Base-by-base conservation (phyloP, 2,888 invertebrate species). In the Melinopterus prodromus region DNA sequence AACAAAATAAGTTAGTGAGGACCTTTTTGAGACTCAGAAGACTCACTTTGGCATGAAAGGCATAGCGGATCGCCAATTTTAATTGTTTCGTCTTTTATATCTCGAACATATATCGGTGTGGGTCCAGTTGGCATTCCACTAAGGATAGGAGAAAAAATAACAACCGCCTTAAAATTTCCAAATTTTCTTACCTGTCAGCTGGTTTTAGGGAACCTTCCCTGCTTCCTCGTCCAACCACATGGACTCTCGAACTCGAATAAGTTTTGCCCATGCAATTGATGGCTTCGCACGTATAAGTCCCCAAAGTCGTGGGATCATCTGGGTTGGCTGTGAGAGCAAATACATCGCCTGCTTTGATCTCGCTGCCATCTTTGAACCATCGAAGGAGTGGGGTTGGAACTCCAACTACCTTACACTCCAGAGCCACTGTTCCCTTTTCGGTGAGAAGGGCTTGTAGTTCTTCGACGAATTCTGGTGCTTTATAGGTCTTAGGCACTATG, bases 361-460 rank as follows among this genome's bases (percentile, higher is more conserved):
- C 96, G 82, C 94, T 93, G 81, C 95, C 95, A 88, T 97, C 97
- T 91, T 97, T 95, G 88, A 93, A 95, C 95, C 94, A 95, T 83
- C 91, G 90, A 71, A 93, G 86, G 15, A 91, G 88, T 0, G 93
- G 93, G 0, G 96, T 96, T 1, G 97, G 97, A n/a, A 96, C 95
- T 15, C 97, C 97, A 77, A 97, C 94, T 16, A 97, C 97, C 88
- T 97, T 97, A 88, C 98, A 98, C 89, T 97, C 97, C 82, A 98
- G 90, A 0, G 96, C 96, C 12, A 98, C 98, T 0, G 96, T 96
- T 71, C 97, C 97, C 84, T 95, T 95, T 87, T 96, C 95, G 0
- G 97, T 97, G 38, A 97, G 92, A 80, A 96, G 91, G 1, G 97
- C 96, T 38, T 94, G 92, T 14, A 98, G 91, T 85, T 95, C 95